phyloP scores from a whole-genome alignment of 2,888 invertebrate genomes.

The Phyllotreta cruciferae region DNA sequence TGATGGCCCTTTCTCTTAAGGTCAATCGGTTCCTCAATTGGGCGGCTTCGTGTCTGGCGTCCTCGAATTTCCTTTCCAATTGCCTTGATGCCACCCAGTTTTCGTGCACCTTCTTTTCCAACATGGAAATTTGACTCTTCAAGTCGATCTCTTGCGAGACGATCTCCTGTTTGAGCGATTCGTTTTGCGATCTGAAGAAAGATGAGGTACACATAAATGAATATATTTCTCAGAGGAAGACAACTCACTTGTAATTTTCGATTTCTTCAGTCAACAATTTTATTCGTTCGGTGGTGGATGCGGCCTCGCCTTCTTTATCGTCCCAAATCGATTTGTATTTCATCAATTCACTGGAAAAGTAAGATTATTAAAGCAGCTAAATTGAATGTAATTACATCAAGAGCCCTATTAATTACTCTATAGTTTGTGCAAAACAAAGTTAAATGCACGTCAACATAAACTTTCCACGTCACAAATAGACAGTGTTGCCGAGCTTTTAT shows the following conservation, averaged over 20 bases:
- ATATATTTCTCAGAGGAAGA: too few species aligned
- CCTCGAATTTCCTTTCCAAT: constrained; percentile 82
- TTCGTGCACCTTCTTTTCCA: constrained; percentile 85
- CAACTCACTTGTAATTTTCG: constrained; percentile 78
- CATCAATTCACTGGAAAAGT: constrained; percentile 72
- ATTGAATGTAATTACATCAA: too few species aligned
- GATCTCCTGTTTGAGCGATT: constrained; percentile 79
- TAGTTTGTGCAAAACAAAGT: too few species aligned
- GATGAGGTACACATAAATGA: too few species aligned
- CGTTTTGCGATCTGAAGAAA: constrained; percentile 63
- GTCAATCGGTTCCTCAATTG: constrained; percentile 70
- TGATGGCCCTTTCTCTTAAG: constrained; percentile 63
- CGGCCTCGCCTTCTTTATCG: constrained; percentile 82
- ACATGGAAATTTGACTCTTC: constrained; percentile 74
- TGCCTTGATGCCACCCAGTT: constrained; percentile 86
- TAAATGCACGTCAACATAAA: too few species aligned
- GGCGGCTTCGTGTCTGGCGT: constrained; percentile 75
- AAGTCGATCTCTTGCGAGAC: constrained; percentile 81
- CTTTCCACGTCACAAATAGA: too few species aligned
- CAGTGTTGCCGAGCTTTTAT: too few species aligned
- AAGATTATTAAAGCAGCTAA: not conserved
- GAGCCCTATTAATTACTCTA: too few species aligned
- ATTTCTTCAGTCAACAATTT: constrained; percentile 80
- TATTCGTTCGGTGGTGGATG: constrained; percentile 80
- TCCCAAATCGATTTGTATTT: constrained; percentile 79